Base-by-base conservation (phyloP, 2,888 invertebrate species). In the Exephanes ischioxanthus region DNA sequence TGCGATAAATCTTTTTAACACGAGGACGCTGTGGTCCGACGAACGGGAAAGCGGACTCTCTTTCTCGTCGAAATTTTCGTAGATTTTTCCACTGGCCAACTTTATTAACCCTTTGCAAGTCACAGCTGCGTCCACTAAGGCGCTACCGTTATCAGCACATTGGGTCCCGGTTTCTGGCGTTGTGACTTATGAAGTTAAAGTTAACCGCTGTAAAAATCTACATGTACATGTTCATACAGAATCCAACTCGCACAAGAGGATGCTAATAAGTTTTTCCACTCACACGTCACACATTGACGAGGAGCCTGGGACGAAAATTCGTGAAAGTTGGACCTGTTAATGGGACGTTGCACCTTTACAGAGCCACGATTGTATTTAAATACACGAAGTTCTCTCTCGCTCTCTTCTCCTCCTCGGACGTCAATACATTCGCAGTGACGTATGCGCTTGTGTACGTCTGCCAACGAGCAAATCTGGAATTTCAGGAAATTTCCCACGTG, bases 1-100 rank as follows among this genome's bases (percentile, higher is more conserved):
- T 67, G 37, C 83, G 78, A 83, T 83, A 83, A 83, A 83, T 83
- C 83, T 83, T 72, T 67, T 78, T 72, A 67, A 72, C 58, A 26
- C 26, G 58, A 72, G 66, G 22, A 78, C 41, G 78, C 72, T 78
- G 83, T 72, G 77, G 72, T 78, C 67, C 55, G 66, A 22, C 16
- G 77, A 72, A 58, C 78, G 77, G 48, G 67, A 67, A 26, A 45
- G 16, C 41, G 63, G 76, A 30, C 55, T 72, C 68, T 70, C 19
- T 19, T 7, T 2, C n/a, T 30, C 53, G 70, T 22, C 71, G 66
- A 33, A 63, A 82, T 72, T 63, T 71, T 78, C 55, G 37, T 3
- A 48, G 48, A 83, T 72, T 83, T 72, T 67, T 55, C 66, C 72
- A 30, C 71, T 37, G 41, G 61, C 51, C 63, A 82, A 33, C 33